Conservation (phyloP, 2,797 vertebrate genomes). For the Bovichtus variegatus region DNA sequence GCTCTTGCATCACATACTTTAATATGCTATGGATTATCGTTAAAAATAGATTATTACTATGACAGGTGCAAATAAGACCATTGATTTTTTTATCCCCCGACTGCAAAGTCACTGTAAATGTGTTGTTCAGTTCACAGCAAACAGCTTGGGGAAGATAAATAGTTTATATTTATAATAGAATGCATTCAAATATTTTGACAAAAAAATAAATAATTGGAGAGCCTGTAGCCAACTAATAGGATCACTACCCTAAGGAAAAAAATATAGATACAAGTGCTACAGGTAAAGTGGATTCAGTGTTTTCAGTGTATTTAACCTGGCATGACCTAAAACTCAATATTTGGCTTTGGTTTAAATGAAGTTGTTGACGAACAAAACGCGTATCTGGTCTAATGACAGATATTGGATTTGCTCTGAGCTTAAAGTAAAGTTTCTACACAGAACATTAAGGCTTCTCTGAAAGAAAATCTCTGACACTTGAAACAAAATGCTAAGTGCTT, state of each 20-base stretch:
- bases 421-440: constrained; percentile 45
- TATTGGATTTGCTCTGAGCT: constrained; percentile 56
- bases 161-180: constrained; percentile 55
- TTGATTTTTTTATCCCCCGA: constrained; percentile 9
- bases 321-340: constrained; percentile 59
- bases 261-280: constrained; percentile 67
- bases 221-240: constrained; percentile 56
- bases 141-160: constrained; percentile 64
- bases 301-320: constrained; percentile 61
- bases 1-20: constrained; percentile 72
- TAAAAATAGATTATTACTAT: constrained; percentile 80
- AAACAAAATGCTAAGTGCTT: constrained; percentile 41
- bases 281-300: constrained; percentile 73
- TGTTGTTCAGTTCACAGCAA: constrained; percentile 52
- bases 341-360: constrained; percentile 79
- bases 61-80: constrained; percentile 51
- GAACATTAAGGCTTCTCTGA: constrained; percentile 73
- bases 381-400: constrained; percentile 48
- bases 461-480: constrained; percentile 45
- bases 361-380: constrained; percentile 46
- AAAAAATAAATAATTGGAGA: constrained; percentile 28
- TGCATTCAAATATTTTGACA: constrained; percentile 28
- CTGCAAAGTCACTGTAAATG: constrained; percentile 27
- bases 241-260: constrained; percentile 41
- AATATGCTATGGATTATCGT: constrained; percentile 71